A percentile compares a stretch with the other conserved stretches of the same genome.
Conservation (phyloP, 2,888 invertebrate species). For the Lissonota sp. region DNA sequence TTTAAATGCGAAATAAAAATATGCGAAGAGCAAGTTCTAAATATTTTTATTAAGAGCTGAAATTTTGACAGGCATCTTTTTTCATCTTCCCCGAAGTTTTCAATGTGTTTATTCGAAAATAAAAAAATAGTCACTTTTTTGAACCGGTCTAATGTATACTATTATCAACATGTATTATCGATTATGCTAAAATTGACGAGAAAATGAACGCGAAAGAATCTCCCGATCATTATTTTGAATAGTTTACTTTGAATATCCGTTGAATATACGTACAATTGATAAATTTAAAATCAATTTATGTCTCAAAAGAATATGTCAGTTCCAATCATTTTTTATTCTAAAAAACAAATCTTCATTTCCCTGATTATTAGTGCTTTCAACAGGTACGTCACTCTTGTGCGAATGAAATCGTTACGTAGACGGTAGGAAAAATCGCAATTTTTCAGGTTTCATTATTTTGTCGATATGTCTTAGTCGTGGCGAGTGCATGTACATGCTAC, state of each 20-base stretch:
- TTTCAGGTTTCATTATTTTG: background rate
- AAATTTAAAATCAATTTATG: too few relatives aligned
- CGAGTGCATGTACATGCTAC: slow-evolving; percentile 9
- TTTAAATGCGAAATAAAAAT: too few relatives aligned
- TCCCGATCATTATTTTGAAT: slow-evolving; percentile 19
- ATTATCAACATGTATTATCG: slow-evolving; percentile 6
- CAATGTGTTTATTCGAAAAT: too few relatives aligned
- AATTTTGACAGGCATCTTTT: too few relatives aligned
- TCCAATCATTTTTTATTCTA: background rate
- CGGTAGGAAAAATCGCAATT: background rate
- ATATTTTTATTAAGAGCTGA: too few relatives aligned
- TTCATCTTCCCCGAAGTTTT: too few relatives aligned
- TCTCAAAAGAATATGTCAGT: background rate
- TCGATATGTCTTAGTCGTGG: background rate
- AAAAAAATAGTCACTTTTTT: too few relatives aligned
- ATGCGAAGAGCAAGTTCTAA: too few relatives aligned
- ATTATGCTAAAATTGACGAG: slow-evolving; percentile 8
- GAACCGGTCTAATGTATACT: too few relatives aligned
- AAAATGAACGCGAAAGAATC: too few relatives aligned
- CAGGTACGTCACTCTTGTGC: background rate
- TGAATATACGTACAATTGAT: too few relatives aligned
- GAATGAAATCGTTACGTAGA: background rate
- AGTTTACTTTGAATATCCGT: too few relatives aligned
- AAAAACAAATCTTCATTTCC: background rate
- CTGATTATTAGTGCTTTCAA: background rate